Evolutionary conservation across 2,888 invertebrate species (phyloP).

Genomic region (Periphyllus acericola): DNA sequence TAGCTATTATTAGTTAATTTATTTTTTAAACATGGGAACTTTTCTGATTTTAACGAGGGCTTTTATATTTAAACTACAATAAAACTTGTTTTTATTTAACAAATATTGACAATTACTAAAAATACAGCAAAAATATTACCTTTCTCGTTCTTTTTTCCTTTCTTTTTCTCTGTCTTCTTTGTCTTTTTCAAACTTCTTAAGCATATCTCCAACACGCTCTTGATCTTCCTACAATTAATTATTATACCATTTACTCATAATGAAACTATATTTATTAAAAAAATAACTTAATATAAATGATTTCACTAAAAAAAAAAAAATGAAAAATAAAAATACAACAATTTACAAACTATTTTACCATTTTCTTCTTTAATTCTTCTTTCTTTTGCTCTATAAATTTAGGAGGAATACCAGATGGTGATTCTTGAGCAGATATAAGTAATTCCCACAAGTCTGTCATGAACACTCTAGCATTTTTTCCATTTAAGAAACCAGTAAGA

Average conservation of each 20-base stretch:
- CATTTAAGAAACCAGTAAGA: constrained; percentile 97
- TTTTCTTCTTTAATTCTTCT: constrained; percentile 91
- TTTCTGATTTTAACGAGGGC: too few relatives aligned
- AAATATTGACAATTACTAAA: too few relatives aligned
- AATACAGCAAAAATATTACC: constrained; percentile 21
- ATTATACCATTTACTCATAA: neutral
- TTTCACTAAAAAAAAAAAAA: neutral
- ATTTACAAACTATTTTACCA: constrained; percentile 71
- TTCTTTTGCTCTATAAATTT: constrained; percentile 95
- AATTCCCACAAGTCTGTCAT: constrained; percentile 98
- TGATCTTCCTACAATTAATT: constrained; percentile 75
- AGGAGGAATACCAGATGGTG: constrained; percentile 94
- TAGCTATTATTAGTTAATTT: too few relatives aligned
- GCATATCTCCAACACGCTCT: constrained; percentile 73
- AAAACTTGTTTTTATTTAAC: too few relatives aligned
- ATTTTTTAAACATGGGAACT: too few relatives aligned
- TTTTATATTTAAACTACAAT: too few relatives aligned
- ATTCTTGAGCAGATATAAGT: constrained; percentile 93
- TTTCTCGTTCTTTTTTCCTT: constrained; percentile 67
- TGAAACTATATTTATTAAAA: neutral
- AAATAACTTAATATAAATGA: too few relatives aligned
- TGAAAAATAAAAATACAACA: neutral
- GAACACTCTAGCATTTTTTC: constrained; percentile 95
- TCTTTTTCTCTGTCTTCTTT: constrained; percentile 65
- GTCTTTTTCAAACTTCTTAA: constrained; percentile 66